Base-by-base conservation (phyloP, 2,888 invertebrate genomes). In the Chloromyia formosa region DNA sequence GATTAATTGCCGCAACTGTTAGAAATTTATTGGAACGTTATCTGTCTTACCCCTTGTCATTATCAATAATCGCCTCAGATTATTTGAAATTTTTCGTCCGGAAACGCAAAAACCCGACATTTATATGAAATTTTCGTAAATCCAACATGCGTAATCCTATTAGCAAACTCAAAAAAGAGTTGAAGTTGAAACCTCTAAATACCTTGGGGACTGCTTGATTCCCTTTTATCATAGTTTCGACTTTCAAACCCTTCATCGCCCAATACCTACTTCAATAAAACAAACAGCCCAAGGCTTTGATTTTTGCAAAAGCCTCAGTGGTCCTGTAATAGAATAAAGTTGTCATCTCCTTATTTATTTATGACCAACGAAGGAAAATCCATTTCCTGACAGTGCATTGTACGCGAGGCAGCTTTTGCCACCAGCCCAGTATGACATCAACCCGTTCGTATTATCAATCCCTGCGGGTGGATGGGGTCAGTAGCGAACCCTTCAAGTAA, bases 241-340 rank as follows among this genome's bases (percentile, higher is more conserved):
- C 5, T 42, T 16, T 40, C 68, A 12, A 22, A 22, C 27, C 14
- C 42, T 49, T 23, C 22, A 68, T 35, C 69, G 27, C 27, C n/a
- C 35, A 53, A 14, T 23, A 23, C 16, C 5, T 69, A 35, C 42
- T 49, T 9, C 72, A 72, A 61, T 72, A 58, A 72, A 42, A 58
- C 45, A 60, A 72, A 60, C 49, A 42, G 60, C 58, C 20, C 14
- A n/a, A 58, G 58, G 72, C 72, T 60, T 45, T 72, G 72, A 72
- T 72, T 72, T 72, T 45, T 20, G 72, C 45, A 61, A 77, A 35
- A 62, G 69, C 62, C 35, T 64, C 61, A 61, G 16, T 40, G 54
- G 27, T 53, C 23, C 54, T 58, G 74, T 77, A 79, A 78, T 79
- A 77, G 79, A 79, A 79, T 79, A 78, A 78, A 77, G 75, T 77